Base-by-base conservation (phyloP, 2,113 vertebrate genomes). In the Camelus dromedarius region DNA sequence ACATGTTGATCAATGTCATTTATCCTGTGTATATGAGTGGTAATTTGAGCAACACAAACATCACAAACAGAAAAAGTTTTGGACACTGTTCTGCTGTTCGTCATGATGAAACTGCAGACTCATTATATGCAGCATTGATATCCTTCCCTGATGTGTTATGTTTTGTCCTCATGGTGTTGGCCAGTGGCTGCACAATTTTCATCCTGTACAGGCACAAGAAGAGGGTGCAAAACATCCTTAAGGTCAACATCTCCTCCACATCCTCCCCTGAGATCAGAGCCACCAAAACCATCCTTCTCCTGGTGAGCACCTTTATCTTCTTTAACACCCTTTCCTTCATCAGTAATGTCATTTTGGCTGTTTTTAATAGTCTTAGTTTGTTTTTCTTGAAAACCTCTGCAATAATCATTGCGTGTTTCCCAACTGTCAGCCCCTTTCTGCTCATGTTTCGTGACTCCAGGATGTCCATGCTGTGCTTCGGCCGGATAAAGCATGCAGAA, bases 51-150 rank as follows among this genome's bases (percentile, higher is more conserved):
- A 24, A 48, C 8, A 24, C 13, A 9, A 83, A 14, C 60, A 50
- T 50, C 26, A 46, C 80, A n/a, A 12, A 4, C 5, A 46, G 2
- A n/a, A 72, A 35, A 54, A 0, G 1, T 28, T 56, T n/a, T 6
- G 12, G 69, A 6, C 1, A 8, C 20, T 72, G 54, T 72, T 80
- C 5, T 32, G 2, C 32, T 28, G 2, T 70, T 54, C 1, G 0
- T 42, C n/a, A 16, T 12, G 32, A 91, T 1, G 9, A 11, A n/a
- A 8, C 4, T 0, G 0, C 0, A 1, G 18, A 62, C 14, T 13
- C 4, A 5, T 22, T 91, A 2, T 52, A 42, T 32, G 52, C 52
- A 19, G 38, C 5, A 1, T 6, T 80, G 73, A 1, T 79, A 3
- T 30, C 38, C 4, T 32, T 69, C 62, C 52, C 72, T 15, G 77